phyloP scores from a whole-genome alignment of 2,797 vertebrate genomes.

The Percopsis omiscomaycus region DNA sequence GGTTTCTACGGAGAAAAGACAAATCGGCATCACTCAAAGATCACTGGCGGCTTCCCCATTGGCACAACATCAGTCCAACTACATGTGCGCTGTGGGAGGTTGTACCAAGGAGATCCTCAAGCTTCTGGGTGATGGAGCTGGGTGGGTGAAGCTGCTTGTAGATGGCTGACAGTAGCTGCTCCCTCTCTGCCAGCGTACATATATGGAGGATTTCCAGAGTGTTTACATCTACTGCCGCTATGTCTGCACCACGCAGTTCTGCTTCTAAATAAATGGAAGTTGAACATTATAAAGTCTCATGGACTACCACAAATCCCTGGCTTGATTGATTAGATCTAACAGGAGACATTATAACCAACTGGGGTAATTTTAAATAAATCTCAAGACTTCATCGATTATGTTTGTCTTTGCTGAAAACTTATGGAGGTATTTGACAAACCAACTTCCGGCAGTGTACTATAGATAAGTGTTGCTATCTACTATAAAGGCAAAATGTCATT shows the following conservation, averaged over 20 bases:
- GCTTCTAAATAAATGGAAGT: constrained; percentile 62
- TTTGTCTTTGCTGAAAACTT: too few species aligned
- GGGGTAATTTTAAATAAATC: too few species aligned
- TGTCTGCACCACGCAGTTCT: constrained; percentile 72
- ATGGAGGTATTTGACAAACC: too few species aligned
- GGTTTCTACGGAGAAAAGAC: constrained; percentile 36
- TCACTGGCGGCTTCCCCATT: too few species aligned
- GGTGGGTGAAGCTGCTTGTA: constrained; percentile 77
- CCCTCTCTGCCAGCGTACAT: constrained; percentile 67
- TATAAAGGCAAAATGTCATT: too few species aligned
- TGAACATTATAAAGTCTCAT: neutral
- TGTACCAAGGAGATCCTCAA: constrained; percentile 71
- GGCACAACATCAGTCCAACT: neutral
- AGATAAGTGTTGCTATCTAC: too few species aligned
- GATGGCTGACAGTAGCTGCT: constrained; percentile 74
- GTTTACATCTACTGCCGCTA: constrained; percentile 70
- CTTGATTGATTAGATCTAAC: neutral
- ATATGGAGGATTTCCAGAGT: constrained; percentile 73
- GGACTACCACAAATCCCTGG: neutral
- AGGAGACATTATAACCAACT: neutral
- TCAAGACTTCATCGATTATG: too few species aligned
- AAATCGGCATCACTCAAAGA: neutral
- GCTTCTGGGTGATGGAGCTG: constrained; percentile 57
- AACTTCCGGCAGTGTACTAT: too few species aligned
- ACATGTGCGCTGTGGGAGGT: neutral